These are phyloP conservation scores for Characodon lateralis DNA, from an alignment of 2,797 vertebrate species.

Conservation along the genomic window DNA sequence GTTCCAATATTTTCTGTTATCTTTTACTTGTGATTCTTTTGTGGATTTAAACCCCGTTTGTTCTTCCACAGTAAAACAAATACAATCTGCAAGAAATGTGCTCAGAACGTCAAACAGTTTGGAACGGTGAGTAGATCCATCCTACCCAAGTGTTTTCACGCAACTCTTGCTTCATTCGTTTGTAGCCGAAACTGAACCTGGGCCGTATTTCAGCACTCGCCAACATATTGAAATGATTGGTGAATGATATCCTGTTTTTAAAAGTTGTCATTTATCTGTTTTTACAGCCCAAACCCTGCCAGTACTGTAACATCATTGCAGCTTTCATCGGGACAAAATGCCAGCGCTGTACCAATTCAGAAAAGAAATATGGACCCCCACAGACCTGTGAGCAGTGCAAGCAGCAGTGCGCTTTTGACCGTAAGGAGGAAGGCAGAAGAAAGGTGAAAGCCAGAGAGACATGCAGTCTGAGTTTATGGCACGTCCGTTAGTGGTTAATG, in stretches of 20 bases:
- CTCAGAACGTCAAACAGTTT: slow-evolving; percentile 98
- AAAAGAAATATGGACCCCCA: slow-evolving; percentile 98
- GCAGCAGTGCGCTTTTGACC: slow-evolving; percentile 97
- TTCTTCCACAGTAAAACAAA: slow-evolving; percentile 91
- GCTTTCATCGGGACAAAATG: slow-evolving; percentile 99
- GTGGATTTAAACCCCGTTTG: not conserved
- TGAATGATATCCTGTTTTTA: not conserved
- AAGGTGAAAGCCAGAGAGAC: slow-evolving; percentile 79
- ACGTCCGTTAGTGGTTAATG: not conserved
- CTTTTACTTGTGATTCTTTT: not conserved
- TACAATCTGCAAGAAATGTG: slow-evolving; percentile 99
- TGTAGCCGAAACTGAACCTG: not conserved
- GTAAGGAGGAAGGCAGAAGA: slow-evolving; percentile 95
- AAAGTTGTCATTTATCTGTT: slow-evolving; percentile 1
- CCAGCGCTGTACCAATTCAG: slow-evolving; percentile 98
- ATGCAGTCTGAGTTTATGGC: not conserved
- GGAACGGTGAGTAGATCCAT: slow-evolving; percentile 89
- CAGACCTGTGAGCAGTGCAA: slow-evolving; percentile 99
- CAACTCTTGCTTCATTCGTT: not conserved
- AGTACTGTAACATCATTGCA: slow-evolving; percentile 99
- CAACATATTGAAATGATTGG: not conserved
- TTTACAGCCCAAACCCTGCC: slow-evolving; percentile 95
- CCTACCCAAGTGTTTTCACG: not conserved
- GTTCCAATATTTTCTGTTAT: not conserved
- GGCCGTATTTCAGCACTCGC: not conserved